Base-by-base conservation (phyloP, 2,797 vertebrate species). In the Pteropus rufus region DNA sequence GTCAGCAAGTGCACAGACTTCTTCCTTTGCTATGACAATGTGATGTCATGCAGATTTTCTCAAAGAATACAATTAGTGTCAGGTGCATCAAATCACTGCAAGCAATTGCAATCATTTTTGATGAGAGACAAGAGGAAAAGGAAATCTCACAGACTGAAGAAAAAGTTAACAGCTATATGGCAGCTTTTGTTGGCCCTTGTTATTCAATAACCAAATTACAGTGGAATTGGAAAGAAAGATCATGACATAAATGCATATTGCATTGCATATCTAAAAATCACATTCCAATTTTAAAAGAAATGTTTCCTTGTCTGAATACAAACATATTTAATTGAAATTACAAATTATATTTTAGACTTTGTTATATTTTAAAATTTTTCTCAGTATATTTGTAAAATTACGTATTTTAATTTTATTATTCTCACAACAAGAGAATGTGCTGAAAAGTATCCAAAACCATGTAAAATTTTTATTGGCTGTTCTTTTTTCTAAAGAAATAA, bases 21-120 rank as follows among this genome's bases (percentile, higher is more conserved):
- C 69, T 93, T 92, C 81, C 41, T 64, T 93, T 94, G 64, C 29
- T 72, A 86, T 73, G 21, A 80, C 44, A 86, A 75, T 84, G 81
- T 67, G 41, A 81, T 96, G 85, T 58, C 83, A 93, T 80, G 56
- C 54, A 93, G 34, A 60, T 95, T 93, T 81, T 82, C 44, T 73
- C 36, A 90, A 88, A 67, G 36, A 84, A 86, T 70, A 39, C 54
- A 95, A 91, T 97, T 96, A 67, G 8, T 86, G 69, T 92, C 81
- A 82, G 69, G 49, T 67, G 81, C 60, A 49, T 94, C 56, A 88
- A 88, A 92, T 70, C 23, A 62, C 24, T 83, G n/a, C 49, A 60
- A 39, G 36, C 77, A 89, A 82, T 85, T 97, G 64, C 62, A 86
- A 34, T 93, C 46, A 83, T 94, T 91, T 94, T 96, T 88, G 93